phyloP scores from a whole-genome alignment of 2,113 vertebrate species.

The Elephantulus edwardii region DNA sequence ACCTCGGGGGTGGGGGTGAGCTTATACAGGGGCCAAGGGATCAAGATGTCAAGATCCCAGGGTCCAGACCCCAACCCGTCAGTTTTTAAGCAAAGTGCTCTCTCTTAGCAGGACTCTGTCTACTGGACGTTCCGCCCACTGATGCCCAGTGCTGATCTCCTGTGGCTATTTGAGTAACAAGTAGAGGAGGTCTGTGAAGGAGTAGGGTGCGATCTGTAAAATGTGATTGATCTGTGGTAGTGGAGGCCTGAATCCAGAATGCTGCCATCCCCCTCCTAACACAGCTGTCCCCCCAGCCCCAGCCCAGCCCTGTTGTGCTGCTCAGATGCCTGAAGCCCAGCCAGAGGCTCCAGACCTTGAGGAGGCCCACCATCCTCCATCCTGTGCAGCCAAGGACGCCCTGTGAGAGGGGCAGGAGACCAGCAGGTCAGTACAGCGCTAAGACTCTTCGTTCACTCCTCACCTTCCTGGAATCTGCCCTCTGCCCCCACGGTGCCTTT shows the following conservation, averaged over 20 bases:
- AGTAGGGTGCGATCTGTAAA: rapidly evolving
- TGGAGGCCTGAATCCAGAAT: background rate
- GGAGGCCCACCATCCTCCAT: rapidly evolving
- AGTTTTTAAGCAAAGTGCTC: background rate
- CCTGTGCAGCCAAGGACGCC: background rate
- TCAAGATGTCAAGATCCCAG: too few species aligned
- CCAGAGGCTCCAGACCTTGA: background rate
- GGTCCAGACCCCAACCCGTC: background rate
- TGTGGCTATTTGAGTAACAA: background rate
- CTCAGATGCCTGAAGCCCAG: background rate
- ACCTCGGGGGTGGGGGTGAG: background rate
- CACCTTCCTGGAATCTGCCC: background rate
- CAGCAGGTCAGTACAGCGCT: rapidly evolving
- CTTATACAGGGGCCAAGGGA: too few species aligned
- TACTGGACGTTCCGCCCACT: background rate
- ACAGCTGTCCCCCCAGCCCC: rapidly evolving
- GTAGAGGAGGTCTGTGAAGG: background rate
- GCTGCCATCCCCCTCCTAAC: background rate
- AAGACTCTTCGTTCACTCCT: rapidly evolving
- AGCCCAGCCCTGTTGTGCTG: too few species aligned
- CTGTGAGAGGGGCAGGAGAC: background rate
- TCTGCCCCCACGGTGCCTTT: background rate
- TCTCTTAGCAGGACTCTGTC: background rate
- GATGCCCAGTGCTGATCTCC: background rate
- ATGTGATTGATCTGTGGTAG: rapidly evolving